Base-by-base conservation (phyloP, 2,888 invertebrate species). In the Macaria notata region DNA sequence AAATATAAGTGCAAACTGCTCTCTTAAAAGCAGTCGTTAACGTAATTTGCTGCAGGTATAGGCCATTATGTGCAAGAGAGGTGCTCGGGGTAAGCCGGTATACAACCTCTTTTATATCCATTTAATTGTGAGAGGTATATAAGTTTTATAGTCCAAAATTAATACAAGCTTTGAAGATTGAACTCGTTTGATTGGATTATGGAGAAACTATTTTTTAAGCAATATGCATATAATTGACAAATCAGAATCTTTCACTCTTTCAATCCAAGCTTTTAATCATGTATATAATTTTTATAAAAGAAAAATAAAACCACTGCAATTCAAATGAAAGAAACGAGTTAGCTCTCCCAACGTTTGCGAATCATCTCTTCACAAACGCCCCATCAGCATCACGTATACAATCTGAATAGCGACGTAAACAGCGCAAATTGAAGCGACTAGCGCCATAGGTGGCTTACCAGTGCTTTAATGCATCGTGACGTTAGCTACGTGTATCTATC, bases 81-180 rank as follows among this genome's bases (percentile, higher is more conserved):
- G 63, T 67, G 57, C 54, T 59, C 47, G 58, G 41, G 50, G 50
- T 64, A 64, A 65, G 63, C 65, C 60, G 61, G 8, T 43, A 36
- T n/a, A 44, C 9, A 44, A 9, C 41, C 31, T 44, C n/a, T 31
- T 46, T 49, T 41, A 45, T 9, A 30, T 9, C 33, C 39, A 45
- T 46, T 46, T 31, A 39, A 52, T 56, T 42, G 9, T 43, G 9
- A 33, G 19, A 19, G 2, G 2, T 19, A 19, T 19, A 19, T 19
- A 19, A 19, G 19, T 19, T 19, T 19, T 19, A 19, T 19, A 19
- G 19, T 19, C 19, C 19, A 19, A 19, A 19, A 19, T 19, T 19
- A 19, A 19, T 19, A 19, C 19, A 1, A 19, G 19, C 1, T 19
- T 19, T 19, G 19, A 19, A 1, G 19, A 19, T 19, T 19, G 19